phyloP scores from a whole-genome alignment of 1,140 invertebrate species.

The Drosophila willistoni region DNA sequence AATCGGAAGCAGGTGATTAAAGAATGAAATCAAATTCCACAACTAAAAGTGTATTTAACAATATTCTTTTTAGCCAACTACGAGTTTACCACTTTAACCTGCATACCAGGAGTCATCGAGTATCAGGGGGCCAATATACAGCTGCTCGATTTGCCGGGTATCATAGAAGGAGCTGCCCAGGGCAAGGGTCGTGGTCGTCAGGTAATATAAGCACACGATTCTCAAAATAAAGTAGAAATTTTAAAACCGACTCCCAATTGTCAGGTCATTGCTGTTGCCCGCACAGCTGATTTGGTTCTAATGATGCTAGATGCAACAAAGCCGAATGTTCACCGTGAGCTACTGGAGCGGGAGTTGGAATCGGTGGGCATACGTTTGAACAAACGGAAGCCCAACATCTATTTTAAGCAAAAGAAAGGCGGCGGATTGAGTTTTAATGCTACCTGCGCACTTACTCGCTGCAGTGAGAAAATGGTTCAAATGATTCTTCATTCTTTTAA shows the following conservation, averaged over 20 bases:
- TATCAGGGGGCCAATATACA: constrained; percentile 99
- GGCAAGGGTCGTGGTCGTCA: constrained; percentile 94
- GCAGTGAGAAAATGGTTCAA: constrained; percentile 99
- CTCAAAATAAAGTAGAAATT: too few species aligned
- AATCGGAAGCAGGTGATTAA: constrained; percentile 89
- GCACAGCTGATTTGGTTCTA: constrained; percentile 97
- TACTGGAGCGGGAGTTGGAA: constrained; percentile 97
- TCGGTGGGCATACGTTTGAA: constrained; percentile 98
- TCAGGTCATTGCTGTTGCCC: constrained; percentile 97
- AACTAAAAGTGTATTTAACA: background rate
- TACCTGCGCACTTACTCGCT: constrained; percentile 95
- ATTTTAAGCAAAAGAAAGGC: constrained; percentile 99
- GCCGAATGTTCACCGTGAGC: constrained; percentile 94
- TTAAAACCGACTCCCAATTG: too few species aligned
- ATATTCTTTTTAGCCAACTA: constrained; percentile 90
- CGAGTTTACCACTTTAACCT: constrained; percentile 99
- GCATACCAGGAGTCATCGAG: constrained; percentile 99
- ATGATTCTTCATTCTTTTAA: constrained; percentile 99
- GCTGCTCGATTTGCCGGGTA: constrained; percentile 97
- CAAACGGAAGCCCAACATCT: constrained; percentile 97
- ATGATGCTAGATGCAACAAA: constrained; percentile 99
- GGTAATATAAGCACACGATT: constrained; percentile 84
- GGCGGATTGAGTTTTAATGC: constrained; percentile 99
- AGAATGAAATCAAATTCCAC: too few species aligned
- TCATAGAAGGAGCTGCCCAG: constrained; percentile 96